Percentiles rank a stretch among this genome's conserved stretches.
These are phyloP conservation scores for Tachuris rubrigastra DNA, from an alignment of 2,113 vertebrate genomes.

Conservation along the genomic window DNA sequence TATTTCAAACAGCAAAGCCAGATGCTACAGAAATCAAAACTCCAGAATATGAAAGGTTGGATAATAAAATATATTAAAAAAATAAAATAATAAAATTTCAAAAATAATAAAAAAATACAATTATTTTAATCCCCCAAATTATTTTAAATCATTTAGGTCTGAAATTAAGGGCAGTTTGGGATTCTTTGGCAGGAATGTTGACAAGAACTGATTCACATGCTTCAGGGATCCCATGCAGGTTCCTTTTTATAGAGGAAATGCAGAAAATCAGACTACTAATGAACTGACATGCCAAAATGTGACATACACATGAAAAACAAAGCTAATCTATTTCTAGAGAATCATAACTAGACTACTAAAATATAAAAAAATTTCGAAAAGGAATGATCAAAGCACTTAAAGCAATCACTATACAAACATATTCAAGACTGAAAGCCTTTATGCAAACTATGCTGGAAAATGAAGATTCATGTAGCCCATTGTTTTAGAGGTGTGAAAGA, in stretches of 20 bases:
- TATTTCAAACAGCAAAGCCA: slow-evolving; percentile 55
- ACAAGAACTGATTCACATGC: slow-evolving; percentile 77
- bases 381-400: slow-evolving; percentile 72
- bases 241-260: slow-evolving; percentile 39
- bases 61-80: slow-evolving; percentile 39
- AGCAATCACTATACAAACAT: slow-evolving; percentile 75
- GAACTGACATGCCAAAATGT: slow-evolving; percentile 72
- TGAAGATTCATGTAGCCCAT: slow-evolving; percentile 13
- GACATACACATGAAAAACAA: slow-evolving; percentile 67
- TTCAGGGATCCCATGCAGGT: slow-evolving; percentile 73
- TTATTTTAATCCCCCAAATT: slow-evolving; percentile 30
- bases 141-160: slow-evolving; percentile 12
- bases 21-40: slow-evolving; percentile 59
- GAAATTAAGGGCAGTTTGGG: not conserved
- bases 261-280: slow-evolving; percentile 56
- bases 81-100: slow-evolving; percentile 27
- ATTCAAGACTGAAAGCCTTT: slow-evolving; percentile 82
- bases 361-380: slow-evolving; percentile 58
- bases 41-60: slow-evolving; percentile 31
- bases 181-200: slow-evolving; percentile 69
- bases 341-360: slow-evolving; percentile 68
- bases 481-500: slow-evolving; percentile 20
- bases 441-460: slow-evolving; percentile 74
- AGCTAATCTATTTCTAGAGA: slow-evolving; percentile 72
- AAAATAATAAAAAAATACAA: not conserved